These are phyloP conservation scores for Nemapogon koenigi DNA, from an alignment of 2,888 invertebrate species.

Conservation along the genomic window DNA sequence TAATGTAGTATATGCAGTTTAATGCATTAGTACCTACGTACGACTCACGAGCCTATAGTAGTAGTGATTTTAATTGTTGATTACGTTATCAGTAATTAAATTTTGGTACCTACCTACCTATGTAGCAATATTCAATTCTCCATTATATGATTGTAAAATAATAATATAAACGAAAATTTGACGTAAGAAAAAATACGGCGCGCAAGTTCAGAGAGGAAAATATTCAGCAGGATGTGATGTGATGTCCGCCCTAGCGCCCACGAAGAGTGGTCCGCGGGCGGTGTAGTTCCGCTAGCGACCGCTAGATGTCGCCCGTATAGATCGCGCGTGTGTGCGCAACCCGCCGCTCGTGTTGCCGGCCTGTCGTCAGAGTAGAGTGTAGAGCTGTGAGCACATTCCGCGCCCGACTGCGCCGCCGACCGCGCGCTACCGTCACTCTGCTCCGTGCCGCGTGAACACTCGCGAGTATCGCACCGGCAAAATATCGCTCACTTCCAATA, in stretches of 20 bases:
- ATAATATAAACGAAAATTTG: no score
- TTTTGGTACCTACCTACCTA: no score
- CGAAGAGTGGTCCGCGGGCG: background rate
- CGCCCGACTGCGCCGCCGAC: conserved; percentile 57
- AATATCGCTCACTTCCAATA: no score
- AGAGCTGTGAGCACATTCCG: conserved; percentile 30
- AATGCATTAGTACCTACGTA: no score
- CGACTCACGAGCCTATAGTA: no score
- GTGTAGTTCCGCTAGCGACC: conserved; percentile 42
- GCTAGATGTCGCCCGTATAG: conserved; percentile 34
- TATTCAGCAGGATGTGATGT: background rate
- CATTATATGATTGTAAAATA: no score
- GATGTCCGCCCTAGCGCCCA: background rate
- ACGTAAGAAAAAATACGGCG: background rate
- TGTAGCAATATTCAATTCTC: no score
- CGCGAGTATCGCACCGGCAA: conserved; percentile 13
- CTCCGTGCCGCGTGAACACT: conserved; percentile 15
- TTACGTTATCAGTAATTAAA: no score
- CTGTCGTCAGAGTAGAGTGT: conserved; percentile 7
- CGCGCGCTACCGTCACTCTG: conserved; percentile 32
- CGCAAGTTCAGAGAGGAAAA: background rate
- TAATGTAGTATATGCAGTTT: no score
- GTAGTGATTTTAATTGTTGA: no score
- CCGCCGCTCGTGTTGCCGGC: conserved; percentile 26
- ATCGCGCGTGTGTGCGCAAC: conserved; percentile 48